Percentiles rank a stretch among this genome's conserved stretches.
These are phyloP conservation scores for Cheilosia vulpina DNA, from an alignment of 2,888 invertebrate species.

Conservation along the genomic window DNA sequence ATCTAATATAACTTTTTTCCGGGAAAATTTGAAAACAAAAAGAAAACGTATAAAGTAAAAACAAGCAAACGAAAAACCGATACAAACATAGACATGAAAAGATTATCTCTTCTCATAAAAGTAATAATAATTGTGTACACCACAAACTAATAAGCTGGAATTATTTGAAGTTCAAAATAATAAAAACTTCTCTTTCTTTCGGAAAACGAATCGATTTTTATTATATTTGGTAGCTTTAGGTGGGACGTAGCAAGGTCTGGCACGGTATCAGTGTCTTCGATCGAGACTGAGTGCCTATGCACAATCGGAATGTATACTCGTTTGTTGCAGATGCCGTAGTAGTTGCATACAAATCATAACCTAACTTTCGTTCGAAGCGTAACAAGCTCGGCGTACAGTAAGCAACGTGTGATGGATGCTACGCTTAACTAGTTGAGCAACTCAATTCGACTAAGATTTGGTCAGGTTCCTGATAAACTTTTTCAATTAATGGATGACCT, in stretches of 20 bases:
- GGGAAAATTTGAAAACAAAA: slow-evolving; percentile 45
- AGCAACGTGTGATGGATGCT: too few species aligned
- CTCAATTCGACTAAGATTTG: too few species aligned
- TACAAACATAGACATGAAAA: slow-evolving; percentile 7
- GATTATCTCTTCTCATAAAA: slow-evolving; percentile 54
- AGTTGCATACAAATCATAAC: too few species aligned
- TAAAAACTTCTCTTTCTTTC: slow-evolving; percentile 68
- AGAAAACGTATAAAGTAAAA: slow-evolving; percentile 31
- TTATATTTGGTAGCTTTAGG: background rate
- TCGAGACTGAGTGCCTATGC: too few species aligned
- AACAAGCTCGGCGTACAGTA: background rate
- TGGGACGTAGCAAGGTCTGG: background rate
- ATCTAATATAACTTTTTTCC: slow-evolving; percentile 62
- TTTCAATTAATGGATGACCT: too few species aligned
- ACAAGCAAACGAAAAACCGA: slow-evolving; percentile 10
- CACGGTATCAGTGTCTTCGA: too few species aligned
- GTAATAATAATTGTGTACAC: slow-evolving; percentile 49
- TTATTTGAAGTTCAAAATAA: slow-evolving; percentile 71
- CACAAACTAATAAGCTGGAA: slow-evolving; percentile 57
- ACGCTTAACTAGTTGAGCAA: too few species aligned
- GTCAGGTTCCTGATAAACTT: too few species aligned
- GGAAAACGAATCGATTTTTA: slow-evolving; percentile 40
- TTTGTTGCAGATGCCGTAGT: too few species aligned
- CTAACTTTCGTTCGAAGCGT: too few species aligned
- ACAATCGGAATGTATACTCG: too few species aligned